A percentile compares a stretch with the other conserved stretches of the same genome.
Evolutionary conservation across 2,113 vertebrate genomes (phyloP).

Genomic region (Aldabrachelys gigantea): DNA sequence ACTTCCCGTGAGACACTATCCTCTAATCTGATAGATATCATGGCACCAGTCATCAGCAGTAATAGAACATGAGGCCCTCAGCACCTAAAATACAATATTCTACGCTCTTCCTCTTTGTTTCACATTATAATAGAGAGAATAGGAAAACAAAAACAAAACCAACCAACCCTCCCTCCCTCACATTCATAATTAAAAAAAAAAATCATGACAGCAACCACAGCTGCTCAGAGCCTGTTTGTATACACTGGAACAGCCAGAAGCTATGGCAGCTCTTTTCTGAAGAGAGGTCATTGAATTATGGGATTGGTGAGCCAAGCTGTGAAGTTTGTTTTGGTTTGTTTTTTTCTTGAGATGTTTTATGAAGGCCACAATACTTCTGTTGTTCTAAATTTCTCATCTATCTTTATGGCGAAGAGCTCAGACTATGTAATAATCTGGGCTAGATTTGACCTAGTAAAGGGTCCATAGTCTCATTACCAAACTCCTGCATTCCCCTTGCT

Average conservation of each 20-base stretch:
- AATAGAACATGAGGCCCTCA: not conserved
- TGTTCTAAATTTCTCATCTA: not conserved
- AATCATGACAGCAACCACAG: not conserved
- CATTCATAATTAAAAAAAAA: not conserved
- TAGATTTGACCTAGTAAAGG: not conserved
- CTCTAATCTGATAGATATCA: not conserved
- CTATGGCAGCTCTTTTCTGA: not conserved
- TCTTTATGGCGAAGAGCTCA: not conserved
- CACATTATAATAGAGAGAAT: not conserved
- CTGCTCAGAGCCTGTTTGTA: rapidly evolving
- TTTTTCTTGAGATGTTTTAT: not conserved
- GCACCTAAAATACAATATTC: not conserved
- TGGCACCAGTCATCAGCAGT: not conserved
- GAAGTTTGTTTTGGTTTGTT: not conserved
- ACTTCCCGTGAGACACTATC: not conserved
- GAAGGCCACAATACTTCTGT: not conserved
- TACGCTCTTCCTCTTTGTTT: not conserved
- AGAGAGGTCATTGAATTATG: not conserved
- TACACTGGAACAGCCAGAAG: not conserved
- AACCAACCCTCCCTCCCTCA: not conserved
- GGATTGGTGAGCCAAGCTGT: not conserved
- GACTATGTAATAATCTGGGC: not conserved
- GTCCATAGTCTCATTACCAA: not conserved
- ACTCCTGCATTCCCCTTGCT: not conserved
- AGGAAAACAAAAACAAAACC: not conserved